A percentile compares a stretch with the other conserved stretches of the same genome.
phyloP scores from a whole-genome alignment of 2,113 vertebrate species.

The Clarias gariepinus region DNA sequence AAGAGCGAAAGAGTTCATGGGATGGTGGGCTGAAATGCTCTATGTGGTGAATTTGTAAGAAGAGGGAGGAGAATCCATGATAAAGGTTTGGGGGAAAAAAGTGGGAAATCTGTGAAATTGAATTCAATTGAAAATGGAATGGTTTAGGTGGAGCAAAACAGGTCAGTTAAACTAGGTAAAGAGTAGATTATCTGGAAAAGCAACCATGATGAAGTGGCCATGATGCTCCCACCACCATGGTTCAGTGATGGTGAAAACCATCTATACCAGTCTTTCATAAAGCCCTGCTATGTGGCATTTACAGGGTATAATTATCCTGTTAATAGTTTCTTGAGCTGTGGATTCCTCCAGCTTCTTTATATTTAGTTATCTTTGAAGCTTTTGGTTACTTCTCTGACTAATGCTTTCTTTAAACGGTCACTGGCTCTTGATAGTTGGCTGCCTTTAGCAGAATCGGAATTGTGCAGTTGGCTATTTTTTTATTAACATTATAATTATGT shows the following conservation, averaged over 20 bases:
- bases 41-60: no score
- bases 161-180: not conserved
- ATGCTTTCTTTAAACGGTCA: not conserved
- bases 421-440: not conserved
- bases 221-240: not conserved
- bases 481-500: no score
- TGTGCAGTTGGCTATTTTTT: not conserved
- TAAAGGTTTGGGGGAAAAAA: not conserved
- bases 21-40: no score
- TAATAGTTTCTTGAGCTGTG: not conserved
- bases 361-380: not conserved
- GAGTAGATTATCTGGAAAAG: not conserved
- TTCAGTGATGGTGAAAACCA: not conserved
- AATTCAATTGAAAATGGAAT: not conserved
- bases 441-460: not conserved
- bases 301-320: not conserved
- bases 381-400: not conserved
- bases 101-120: not conserved
- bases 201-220: not conserved
- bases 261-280: not conserved
- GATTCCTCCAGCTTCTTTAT: not conserved
- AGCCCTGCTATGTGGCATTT: not conserved
- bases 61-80: not conserved
- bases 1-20: not conserved
- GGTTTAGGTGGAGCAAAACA: not conserved